A percentile compares a stretch with the other conserved stretches of the same genome.
These are phyloP conservation scores for Brachionus sp. DNA, from an alignment of 1,140 invertebrate genomes.

Conservation along the genomic window DNA sequence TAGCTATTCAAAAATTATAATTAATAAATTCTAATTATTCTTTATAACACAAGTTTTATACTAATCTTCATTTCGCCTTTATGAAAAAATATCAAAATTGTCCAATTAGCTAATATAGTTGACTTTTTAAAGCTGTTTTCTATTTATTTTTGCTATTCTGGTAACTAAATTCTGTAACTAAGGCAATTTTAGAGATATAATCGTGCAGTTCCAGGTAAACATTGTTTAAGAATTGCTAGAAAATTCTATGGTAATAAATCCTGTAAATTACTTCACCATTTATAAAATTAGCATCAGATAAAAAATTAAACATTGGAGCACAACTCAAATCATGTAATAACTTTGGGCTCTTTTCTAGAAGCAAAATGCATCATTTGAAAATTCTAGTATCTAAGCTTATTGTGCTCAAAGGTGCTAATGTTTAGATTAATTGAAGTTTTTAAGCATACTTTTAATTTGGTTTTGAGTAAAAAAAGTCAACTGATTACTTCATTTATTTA, in stretches of 20 bases:
- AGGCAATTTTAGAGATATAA: neutral
- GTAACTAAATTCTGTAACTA: neutral
- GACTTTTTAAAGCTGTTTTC: neutral
- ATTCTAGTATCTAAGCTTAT: neutral
- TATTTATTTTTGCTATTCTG: neutral
- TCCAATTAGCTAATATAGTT: neutral
- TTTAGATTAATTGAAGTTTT: neutral
- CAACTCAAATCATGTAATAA: neutral
- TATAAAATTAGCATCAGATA: neutral
- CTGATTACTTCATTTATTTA: neutral
- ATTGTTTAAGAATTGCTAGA: neutral
- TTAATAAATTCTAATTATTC: too few species aligned
- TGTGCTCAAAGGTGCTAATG: neutral
- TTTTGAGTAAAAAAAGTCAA: neutral
- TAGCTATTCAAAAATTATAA: neutral
- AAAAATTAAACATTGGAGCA: neutral
- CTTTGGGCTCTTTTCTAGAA: neutral
- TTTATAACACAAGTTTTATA: too few species aligned
- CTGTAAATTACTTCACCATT: neutral
- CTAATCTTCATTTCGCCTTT: neutral
- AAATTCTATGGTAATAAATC: neutral
- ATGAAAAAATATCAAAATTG: neutral
- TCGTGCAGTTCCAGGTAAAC: neutral
- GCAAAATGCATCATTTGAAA: neutral
- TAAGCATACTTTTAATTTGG: neutral